Base-by-base conservation (phyloP, 2,888 invertebrate genomes). In the Folsomia manolachei region DNA sequence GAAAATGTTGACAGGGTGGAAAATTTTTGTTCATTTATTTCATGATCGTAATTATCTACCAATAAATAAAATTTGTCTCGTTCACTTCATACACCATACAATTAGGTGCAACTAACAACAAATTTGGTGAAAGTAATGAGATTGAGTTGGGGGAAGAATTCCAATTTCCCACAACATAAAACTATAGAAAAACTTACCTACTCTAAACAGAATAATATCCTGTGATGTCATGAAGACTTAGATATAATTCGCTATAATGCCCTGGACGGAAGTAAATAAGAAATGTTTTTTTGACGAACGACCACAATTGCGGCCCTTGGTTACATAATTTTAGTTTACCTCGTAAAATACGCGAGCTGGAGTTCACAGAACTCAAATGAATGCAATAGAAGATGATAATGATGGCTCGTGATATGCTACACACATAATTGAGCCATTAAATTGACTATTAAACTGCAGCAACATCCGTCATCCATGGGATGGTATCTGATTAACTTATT, bases 341-440 rank as follows among this genome's bases (percentile, higher is more conserved):
- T 9, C 39, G n/a, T n/a, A n/a, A 39, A 39, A 39, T 39, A 39
- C 14, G 39, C 39, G 39, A n/a, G n/a, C n/a, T 14, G 39, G 39
- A 39, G 39, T 14, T 39, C n/a, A n/a, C n/a, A n/a, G n/a, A n/a
- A n/a, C n/a, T n/a, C n/a, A n/a, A 39, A 39, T 14, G 39, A 4
- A 39, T 39, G 39, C 39, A 39, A 39, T n/a, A n/a, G 39, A 39
- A 39, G 14, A 39, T 39, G 39, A 56, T 56, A n/a, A 21, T 56
- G 7, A 56, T n/a, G 19, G 56, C 9, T 51, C 9, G 56, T 7
- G 56, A 56, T 56, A 51, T 11, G 56, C 4, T 4, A 39, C 14
- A 14, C 14, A 39, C 39, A 39, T 56, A 56, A 56, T 56, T 56
- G 56, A 56, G 56, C 56, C 56, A 56, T 56, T 56, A 56, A 56